Evolutionary conservation across 2,797 vertebrate genomes (phyloP).

Genomic region (Tangara arthus): DNA sequence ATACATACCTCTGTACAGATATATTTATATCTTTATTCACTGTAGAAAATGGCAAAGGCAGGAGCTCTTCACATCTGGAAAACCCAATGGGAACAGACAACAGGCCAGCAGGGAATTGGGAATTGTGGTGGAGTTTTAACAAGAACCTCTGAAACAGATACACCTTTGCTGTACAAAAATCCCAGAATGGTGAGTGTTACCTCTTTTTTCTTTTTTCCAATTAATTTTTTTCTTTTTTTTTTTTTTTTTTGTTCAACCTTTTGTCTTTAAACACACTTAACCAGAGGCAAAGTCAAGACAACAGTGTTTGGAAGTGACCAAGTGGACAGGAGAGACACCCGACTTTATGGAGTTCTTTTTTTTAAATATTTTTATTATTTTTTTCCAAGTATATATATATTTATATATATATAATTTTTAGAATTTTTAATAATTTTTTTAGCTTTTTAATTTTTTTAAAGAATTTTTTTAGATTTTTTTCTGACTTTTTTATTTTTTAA

Average conservation of each 20-base stretch:
- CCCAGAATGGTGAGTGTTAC: not conserved
- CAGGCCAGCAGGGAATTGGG: slow-evolving; percentile 1
- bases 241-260: not conserved
- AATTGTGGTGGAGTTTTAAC: not conserved
- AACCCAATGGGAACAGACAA: slow-evolving; percentile 33
- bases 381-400: not conserved
- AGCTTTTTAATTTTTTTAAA: too few species aligned
- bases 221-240: not conserved
- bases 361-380: not conserved
- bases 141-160: not conserved
- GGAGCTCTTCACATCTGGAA: slow-evolving; percentile 55
- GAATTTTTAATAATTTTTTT: not conserved
- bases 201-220: not conserved
- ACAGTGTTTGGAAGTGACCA: not conserved
- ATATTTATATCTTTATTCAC: slow-evolving; percentile 65
- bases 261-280: not conserved
- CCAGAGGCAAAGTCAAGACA: slow-evolving; percentile 6
- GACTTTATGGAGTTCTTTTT: not conserved
- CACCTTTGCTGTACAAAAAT: slow-evolving; percentile 34
- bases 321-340: not conserved
- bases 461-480: too few species aligned
- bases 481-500: too few species aligned
- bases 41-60: slow-evolving; percentile 70
- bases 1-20: slow-evolving; percentile 66
- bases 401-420: not conserved